Base-by-base conservation (phyloP, 1,140 invertebrate genomes). In the Mercenaria mercenaria region DNA sequence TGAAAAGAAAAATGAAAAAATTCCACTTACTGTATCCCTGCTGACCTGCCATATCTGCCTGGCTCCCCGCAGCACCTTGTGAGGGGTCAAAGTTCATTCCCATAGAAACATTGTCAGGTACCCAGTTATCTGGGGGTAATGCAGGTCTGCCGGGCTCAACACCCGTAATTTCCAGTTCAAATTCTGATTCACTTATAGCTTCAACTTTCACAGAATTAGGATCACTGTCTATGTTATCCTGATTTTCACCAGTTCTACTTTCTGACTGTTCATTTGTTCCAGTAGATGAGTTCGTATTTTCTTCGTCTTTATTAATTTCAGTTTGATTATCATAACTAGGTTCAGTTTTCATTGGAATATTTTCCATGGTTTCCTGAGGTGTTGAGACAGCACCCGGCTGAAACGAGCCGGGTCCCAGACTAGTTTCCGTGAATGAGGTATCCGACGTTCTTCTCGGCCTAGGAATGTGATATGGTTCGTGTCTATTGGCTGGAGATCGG, bases 21-120 rank as follows among this genome's bases (percentile, higher is more conserved):
- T 0, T 39, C 39, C 52, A 88, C 84, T 87, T 87, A 87, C 84
- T 87, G 84, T 87, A 87, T 41, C 84, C 84, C 50, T 87, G 84
- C 39, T 88, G 69, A n/a, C 32, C 20, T 20, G 59, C 4, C 81
- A 84, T 69, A 43, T 85, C 82, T 26, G 41, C 64, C 56, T 10
- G 61, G 34, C 41, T 47, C n/a, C 82, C 82, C 1, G 82, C 11
- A 56, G 82, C 82, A 69, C 82, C 82, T 34, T 41, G 37, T 34
- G 69, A 59, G 3, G 64, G 59, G 34, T 85, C 82, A 74, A 72
- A 84, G 37, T 59, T 56, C n/a, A n/a, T 85, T 34, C 32, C 67
- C 43, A 43, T 72, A 23, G 69, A 41, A 6, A 87, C 29, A 64
- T 87, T 77, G 10, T n/a, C n/a, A 15, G 67, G 26, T n/a, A n/a